Percentiles rank a stretch among this genome's conserved stretches.
Conservation (phyloP, 2,113 vertebrate genomes). For the Aix galericulata region DNA sequence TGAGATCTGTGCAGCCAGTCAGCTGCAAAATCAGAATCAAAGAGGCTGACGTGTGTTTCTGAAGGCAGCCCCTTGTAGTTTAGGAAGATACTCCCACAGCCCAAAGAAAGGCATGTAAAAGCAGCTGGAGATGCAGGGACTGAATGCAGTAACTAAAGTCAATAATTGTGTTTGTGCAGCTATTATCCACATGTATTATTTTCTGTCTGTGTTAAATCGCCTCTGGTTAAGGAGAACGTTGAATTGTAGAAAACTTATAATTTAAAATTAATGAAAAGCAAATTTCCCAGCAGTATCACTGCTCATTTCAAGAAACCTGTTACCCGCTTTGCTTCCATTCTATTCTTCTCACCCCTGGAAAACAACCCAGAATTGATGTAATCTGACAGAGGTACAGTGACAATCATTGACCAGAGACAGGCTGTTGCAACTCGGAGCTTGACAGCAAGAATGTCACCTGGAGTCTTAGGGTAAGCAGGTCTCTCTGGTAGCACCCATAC, state of each 20-base stretch:
- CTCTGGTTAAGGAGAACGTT: background rate
- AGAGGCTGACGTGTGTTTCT: background rate
- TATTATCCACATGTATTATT: accelerated
- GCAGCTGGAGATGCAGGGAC: background rate
- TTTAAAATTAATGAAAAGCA: background rate
- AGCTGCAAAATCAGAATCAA: accelerated
- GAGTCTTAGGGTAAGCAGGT: background rate
- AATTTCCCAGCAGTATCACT: background rate
- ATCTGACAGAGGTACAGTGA: background rate
- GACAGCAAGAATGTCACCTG: accelerated
- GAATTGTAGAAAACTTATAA: background rate
- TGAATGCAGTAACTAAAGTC: no score
- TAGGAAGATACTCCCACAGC: background rate
- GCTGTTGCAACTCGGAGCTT: background rate
- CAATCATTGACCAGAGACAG: no score
- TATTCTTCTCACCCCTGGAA: background rate
- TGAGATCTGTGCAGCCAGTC: background rate
- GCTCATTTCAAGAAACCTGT: background rate
- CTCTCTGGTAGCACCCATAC: background rate
- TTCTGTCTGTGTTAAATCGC: background rate
- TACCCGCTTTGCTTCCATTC: background rate
- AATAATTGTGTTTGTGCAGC: accelerated
- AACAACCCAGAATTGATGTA: background rate
- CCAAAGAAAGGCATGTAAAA: background rate
- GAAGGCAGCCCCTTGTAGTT: background rate